Percentiles rank a stretch among this genome's conserved stretches.
Conservation (phyloP, 2,113 vertebrate genomes). For the Perca schrenkii region DNA sequence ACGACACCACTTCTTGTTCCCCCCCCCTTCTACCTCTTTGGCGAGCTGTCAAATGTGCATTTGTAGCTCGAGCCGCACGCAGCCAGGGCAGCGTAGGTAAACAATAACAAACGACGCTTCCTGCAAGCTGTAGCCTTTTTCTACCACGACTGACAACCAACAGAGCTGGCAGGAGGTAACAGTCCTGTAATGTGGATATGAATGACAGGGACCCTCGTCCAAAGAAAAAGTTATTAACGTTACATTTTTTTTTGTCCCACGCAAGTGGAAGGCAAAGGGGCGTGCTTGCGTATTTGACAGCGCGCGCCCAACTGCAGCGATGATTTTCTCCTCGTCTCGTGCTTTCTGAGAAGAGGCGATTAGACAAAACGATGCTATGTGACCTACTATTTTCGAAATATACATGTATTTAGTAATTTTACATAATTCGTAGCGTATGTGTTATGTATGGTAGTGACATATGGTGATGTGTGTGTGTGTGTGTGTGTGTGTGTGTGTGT, state of each 20-base stretch:
- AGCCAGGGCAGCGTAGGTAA: constrained; percentile 72
- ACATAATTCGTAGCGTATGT: accelerated
- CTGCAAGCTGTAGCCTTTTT: constrained; percentile 18
- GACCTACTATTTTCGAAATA: neutral
- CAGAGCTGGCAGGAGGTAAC: neutral
- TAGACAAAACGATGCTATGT: neutral
- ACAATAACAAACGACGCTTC: constrained; percentile 84
- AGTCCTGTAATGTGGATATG: neutral
- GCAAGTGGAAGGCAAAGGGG: constrained; percentile 67
- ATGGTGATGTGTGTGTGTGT: neutral
- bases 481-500: neutral
- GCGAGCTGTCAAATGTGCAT: constrained; percentile 71
- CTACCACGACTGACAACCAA: neutral
- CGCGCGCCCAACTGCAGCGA: constrained; percentile 47
- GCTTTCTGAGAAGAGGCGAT: neutral
- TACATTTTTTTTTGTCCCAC: constrained; percentile 57
- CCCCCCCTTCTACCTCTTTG: constrained; percentile 16
- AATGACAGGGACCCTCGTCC: constrained; percentile 19
- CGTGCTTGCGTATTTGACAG: constrained; percentile 73
- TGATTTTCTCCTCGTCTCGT: constrained; percentile 28
- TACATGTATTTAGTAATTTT: neutral
- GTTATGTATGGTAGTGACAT: neutral
- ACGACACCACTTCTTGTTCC: constrained; percentile 50
- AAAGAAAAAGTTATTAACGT: constrained; percentile 63
- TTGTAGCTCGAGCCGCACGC: constrained; percentile 43